These are phyloP conservation scores for Gadus chalcogrammus DNA, from an alignment of 2,113 vertebrate genomes.

Conservation along the genomic window DNA sequence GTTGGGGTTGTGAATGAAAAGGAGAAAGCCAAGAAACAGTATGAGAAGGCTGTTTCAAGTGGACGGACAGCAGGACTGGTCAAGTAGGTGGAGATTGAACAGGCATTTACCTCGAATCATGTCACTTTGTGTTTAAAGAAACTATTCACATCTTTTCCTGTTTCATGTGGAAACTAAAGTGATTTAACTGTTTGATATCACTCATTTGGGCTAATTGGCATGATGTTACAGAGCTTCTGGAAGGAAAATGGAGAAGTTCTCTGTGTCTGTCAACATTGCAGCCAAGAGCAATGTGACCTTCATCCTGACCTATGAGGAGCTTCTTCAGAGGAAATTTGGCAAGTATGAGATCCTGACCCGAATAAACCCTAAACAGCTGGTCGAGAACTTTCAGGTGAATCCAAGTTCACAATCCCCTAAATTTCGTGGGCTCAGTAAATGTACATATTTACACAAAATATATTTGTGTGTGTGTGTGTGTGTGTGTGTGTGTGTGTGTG, in stretches of 20 bases:
- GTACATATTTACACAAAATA: neutral
- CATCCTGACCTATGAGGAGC: constrained; percentile 84
- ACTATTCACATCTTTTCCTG: too few relatives aligned
- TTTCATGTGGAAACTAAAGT: too few relatives aligned
- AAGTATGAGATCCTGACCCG: constrained; percentile 86
- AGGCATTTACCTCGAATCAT: neutral
- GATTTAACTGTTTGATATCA: neutral
- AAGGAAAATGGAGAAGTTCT: constrained; percentile 90
- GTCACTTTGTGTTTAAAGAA: neutral
- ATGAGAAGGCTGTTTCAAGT: constrained; percentile 78
- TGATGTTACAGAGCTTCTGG: constrained; percentile 79
- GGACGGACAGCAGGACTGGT: constrained; percentile 89
- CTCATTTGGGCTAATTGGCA: neutral
- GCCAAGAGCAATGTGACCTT: constrained; percentile 82
- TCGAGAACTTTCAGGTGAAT: constrained; percentile 70
- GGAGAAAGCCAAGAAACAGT: constrained; percentile 79
- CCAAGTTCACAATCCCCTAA: neutral
- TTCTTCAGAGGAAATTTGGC: constrained; percentile 80
- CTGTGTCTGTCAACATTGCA: constrained; percentile 83
- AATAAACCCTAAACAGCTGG: constrained; percentile 84
- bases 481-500: too few relatives aligned
- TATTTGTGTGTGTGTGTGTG: constrained; percentile 1
- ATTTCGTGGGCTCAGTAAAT: too few relatives aligned
- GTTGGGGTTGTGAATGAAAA: constrained; percentile 82
- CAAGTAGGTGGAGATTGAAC: constrained; percentile 71